These are phyloP conservation scores for Cercocebus atys DNA, from an alignment of 2,113 vertebrate genomes.

Conservation along the genomic window DNA sequence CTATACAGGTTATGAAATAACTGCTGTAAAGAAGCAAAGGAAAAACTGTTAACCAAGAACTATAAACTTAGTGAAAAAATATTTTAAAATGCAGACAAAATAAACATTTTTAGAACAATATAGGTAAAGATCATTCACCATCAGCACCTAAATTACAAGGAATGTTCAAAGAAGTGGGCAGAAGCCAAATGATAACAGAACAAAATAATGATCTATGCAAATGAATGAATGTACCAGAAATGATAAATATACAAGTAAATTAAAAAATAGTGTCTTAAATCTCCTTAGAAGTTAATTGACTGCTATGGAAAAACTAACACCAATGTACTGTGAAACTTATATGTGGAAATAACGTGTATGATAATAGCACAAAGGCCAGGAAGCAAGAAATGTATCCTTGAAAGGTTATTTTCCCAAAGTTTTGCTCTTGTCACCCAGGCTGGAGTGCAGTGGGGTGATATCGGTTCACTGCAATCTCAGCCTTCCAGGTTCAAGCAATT, in stretches of 20 bases:
- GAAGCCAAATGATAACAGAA: background rate
- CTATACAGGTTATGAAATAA: no score
- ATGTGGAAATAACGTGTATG: background rate
- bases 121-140: background rate
- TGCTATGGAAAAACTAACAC: background rate
- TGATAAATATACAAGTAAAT: background rate
- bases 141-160: background rate
- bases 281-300: background rate
- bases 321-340: background rate
- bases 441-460: no score
- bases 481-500: no score
- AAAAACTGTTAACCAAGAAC: background rate
- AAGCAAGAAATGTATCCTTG: background rate
- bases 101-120: background rate
- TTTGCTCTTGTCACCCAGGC: no score
- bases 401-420: background rate
- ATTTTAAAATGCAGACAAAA: background rate
- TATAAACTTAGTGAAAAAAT: background rate
- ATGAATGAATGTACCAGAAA: background rate
- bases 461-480: no score
- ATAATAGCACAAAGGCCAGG: background rate
- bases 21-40: background rate
- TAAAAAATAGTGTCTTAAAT: background rate
- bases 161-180: background rate
- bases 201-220: background rate